These are phyloP conservation scores for Pipistrellus nathusii DNA, from an alignment of 2,797 vertebrate genomes.

Conservation along the genomic window DNA sequence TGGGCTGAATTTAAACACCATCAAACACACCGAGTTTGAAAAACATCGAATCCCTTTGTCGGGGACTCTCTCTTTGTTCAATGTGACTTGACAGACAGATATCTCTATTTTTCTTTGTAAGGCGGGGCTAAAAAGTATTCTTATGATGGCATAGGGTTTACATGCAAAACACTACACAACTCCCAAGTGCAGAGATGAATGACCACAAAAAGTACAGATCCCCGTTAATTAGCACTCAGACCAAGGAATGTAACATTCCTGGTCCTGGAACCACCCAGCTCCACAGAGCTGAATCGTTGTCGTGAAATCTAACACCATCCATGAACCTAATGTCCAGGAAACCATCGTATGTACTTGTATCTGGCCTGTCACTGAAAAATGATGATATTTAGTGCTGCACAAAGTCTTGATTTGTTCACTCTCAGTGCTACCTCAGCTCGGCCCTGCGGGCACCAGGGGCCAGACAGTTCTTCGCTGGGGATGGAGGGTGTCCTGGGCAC, in stretches of 20 bases:
- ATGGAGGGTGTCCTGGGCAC: no score
- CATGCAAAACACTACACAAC: neutral
- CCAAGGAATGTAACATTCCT: neutral
- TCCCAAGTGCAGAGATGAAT: neutral
- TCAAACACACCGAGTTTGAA: fast-evolving
- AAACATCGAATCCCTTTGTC: fast-evolving
- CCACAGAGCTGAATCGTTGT: neutral
- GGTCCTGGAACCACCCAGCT: neutral
- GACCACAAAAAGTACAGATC: neutral
- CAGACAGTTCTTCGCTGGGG: neutral
- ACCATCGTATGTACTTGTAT: no score
- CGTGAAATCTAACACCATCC: neutral
- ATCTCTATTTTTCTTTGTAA: neutral
- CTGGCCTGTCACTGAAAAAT: neutral
- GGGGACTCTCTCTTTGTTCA: neutral
- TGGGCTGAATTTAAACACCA: neutral
- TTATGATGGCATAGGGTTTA: neutral
- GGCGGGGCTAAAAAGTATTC: neutral
- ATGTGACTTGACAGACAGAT: neutral
- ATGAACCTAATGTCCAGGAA: neutral
- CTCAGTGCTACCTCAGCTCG: neutral
- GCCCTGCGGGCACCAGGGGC: neutral
- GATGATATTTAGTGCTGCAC: fast-evolving
- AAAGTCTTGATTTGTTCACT: neutral
- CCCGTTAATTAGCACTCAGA: neutral